Base-by-base conservation (phyloP, 2,113 vertebrate species). In the Cinclus cinclus region DNA sequence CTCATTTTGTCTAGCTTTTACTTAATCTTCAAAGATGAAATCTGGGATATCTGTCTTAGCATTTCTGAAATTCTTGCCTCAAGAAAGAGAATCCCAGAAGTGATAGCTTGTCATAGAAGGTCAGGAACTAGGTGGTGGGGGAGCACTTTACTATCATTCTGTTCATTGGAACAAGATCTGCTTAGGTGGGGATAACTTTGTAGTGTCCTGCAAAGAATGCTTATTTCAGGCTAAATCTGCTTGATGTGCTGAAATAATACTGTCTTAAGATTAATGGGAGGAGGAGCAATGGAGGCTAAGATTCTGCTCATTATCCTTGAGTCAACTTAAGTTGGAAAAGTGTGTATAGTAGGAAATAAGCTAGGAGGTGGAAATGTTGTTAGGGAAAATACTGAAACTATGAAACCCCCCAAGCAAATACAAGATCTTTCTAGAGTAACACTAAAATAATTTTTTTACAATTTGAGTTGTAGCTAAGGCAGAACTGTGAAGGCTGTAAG, bases 81-180 rank as follows among this genome's bases (percentile, higher is more conserved):
- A 25, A 58, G 49, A 67, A 58, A 49, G 30, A 53, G 28, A 46
- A 59, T 74, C 9, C 4, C 2, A 7, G 25, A 79, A 65, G 14
- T 20, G 33, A 52, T 31, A 64, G 14, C 30, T 80, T 80, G 6
- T 62, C 60, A 6, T 2, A 28, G n/a, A 64, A 64, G 15, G 5
- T 5, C 27, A 5, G 42, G 14, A 53, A 42, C 12, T 47, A 41
- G 18, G 15, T 79, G 46, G 15, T 22, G 17, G 22, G 42, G 22
- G 39, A 68, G 31, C 9, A 1, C 13, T 39, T 39, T 52, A 5
- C 17, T 55, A 0, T n/a, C 11, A 3, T 58, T 75, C 31, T 20
- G 2, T 73, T 77, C 21, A 15, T 46, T 77, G 60, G 13, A 81
- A 47, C 19, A 60, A 52, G 58, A 37, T 27, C 21, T 82, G 19